Base-by-base conservation (phyloP, 2,888 invertebrate genomes). In the Cetonia aurata region DNA sequence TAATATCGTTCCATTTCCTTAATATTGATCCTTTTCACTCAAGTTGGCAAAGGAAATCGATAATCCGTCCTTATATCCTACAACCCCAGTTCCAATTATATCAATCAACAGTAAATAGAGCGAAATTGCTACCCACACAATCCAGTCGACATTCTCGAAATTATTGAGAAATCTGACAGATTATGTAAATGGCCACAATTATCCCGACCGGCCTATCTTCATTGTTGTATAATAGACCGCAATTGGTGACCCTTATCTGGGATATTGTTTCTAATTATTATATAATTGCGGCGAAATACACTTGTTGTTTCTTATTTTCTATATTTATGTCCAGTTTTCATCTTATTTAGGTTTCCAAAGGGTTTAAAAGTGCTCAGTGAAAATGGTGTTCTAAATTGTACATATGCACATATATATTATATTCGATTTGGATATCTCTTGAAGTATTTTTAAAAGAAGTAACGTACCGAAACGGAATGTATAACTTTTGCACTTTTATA, bases 181-280 rank as follows among this genome's bases (percentile, higher is more conserved):
- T 60, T 46, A 60, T 60, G 60, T 25, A 60, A 60, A 60, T 60
- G 44, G n/a, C 1, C 25, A 60, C 60, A 60, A 60, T 60, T 60
- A 60, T 60, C 46, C 31, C 46, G 46, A 25, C 13, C 17, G 46
- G 3, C 15, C 31, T 31, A 12, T 46, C 1, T 25, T 46, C 10
- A 60, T 60, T 60, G 60, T 60, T 60, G 46, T 60, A 19, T 46
- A 60, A 48, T 13, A 60, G 46, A 46, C 31, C 31, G 48, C 25
- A 60, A 60, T 60, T 60, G 12, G 25, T 25, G 46, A 25, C 25
- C n/a, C 19, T 19, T 44, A 60, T 60, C 60, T 12, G 46, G 46
- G 46, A 44, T 60, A 60, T 44, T 60, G 60, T 44, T 42, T 46
- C 46, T 46, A 25, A 60, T 60, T 60, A 60, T 31, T n/a, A 37